phyloP scores from a whole-genome alignment of 2,888 invertebrate genomes.

The Plebejus argus region DNA sequence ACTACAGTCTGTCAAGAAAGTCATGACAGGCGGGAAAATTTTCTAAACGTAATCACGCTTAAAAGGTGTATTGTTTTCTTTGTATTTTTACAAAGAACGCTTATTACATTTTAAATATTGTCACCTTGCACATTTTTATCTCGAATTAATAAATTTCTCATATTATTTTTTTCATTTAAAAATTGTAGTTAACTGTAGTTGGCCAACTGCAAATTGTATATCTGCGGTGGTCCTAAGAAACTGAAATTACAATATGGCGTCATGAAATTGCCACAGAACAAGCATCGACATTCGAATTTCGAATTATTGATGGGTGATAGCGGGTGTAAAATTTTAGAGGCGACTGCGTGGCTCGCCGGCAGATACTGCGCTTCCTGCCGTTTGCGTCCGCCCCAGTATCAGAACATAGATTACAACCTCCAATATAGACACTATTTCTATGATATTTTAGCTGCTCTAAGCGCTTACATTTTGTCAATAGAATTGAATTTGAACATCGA shows the following conservation, averaged over 20 bases:
- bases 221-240: too few relatives aligned
- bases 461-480: neutral
- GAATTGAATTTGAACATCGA: neutral
- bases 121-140: too few relatives aligned
- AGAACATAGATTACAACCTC: constrained; percentile 8
- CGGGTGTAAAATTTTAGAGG: constrained; percentile 29
- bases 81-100: too few relatives aligned
- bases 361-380: constrained; percentile 17
- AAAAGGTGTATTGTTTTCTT: too few relatives aligned
- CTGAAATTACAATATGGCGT: neutral
- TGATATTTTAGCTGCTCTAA: neutral
- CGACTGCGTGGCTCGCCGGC: constrained; percentile 21
- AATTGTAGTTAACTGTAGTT: too few relatives aligned
- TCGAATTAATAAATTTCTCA: too few relatives aligned
- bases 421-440: constrained; percentile 10
- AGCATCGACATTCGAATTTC: constrained; percentile 24
- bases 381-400: constrained; percentile 11
- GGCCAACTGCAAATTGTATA: too few relatives aligned
- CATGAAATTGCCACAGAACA: constrained; percentile 4
- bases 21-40: too few relatives aligned
- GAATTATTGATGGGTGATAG: constrained; percentile 26
- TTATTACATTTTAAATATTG: too few relatives aligned
- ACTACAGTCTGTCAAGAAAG: too few relatives aligned
- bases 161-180: too few relatives aligned
- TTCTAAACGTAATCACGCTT: too few relatives aligned